phyloP scores from a whole-genome alignment of 30 jellyfish, hydroid and myxozoan genomes.

The Cassiopea xamachana region DNA sequence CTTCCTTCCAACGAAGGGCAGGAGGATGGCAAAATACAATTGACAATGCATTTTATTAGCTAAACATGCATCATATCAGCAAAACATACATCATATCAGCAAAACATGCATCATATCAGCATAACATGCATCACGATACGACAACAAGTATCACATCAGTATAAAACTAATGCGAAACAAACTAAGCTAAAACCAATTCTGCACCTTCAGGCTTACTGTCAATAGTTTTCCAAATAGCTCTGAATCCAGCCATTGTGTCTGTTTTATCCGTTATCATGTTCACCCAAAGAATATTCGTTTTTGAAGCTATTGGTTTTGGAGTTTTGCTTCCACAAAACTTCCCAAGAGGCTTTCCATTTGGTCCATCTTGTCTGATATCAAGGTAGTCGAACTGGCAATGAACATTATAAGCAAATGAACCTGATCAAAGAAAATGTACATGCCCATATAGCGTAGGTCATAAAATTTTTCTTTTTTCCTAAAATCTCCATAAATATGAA shows the following conservation, averaged over 20 bases:
- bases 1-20: too few relatives aligned
- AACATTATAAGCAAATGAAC: slow-evolving; percentile 65
- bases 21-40: too few relatives aligned
- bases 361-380: slow-evolving; percentile 76
- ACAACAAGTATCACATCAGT: background rate
- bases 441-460: background rate
- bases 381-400: slow-evolving; percentile 93
- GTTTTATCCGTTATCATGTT: slow-evolving; percentile 90
- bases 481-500: too few relatives aligned
- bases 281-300: slow-evolving; percentile 70
- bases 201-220: slow-evolving; percentile 88
- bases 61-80: too few relatives aligned
- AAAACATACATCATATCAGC: too few relatives aligned
- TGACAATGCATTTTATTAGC: too few relatives aligned
- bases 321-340: slow-evolving; percentile 80
- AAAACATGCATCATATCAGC: too few relatives aligned
- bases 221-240: slow-evolving; percentile 91
- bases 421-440: slow-evolving; percentile 1
- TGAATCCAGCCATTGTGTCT: slow-evolving; percentile 90
- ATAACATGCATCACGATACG: too few relatives aligned
- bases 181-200: background rate
- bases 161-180: background rate
- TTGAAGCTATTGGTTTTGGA: slow-evolving; percentile 87
- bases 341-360: slow-evolving; percentile 78
- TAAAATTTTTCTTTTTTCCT: background rate